Base-by-base conservation (phyloP, 2,888 invertebrate species). In the Harpagoxenus sublaevis region DNA sequence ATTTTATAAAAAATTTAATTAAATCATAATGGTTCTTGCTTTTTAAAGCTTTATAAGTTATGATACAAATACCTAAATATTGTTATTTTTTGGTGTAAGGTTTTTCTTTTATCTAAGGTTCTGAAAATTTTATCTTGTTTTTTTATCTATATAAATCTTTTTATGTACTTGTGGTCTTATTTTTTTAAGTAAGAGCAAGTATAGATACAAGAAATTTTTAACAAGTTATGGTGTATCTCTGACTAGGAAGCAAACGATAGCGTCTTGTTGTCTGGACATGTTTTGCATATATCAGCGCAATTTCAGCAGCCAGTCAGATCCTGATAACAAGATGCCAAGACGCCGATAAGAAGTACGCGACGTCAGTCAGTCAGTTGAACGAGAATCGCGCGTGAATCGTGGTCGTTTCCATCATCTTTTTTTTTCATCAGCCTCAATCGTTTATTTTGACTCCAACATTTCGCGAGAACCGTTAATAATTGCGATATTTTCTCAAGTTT, bases 301-400 rank as follows among this genome's bases (percentile, higher is more conserved):
- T 90, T 93, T 91, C 89, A 83, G 48, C 82, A 83, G 85, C 88
- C 81, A 86, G 89, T 89, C 86, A 83, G 84, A 88, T 87, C 35
- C 83, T 88, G 93, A 93, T 93, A 93, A 93, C 87, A 83, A 90
- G 87, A 87, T 89, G 84, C 84, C 86, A 86, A 87, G 87, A 51
- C 62, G 65, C 84, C 85, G 91, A 91, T 91, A 91, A 91, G 89
- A 90, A 83, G 62, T 83, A 81, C 39, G 53, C 63, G 65, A 62
- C 83, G 83, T 79, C 83, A 89, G 90, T 88, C 88, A 83, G 89
- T 90, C 82, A 84, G 86, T 87, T 73, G 48, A 84, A 35, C 60
- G 39, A 62, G 39, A 68, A 78, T 78, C 55, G 68, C 18, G 39
- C 39, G 42, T 55, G 53, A 9, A 66, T 77, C 12, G 65, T 18